Conservation (phyloP, 2,888 invertebrate species). For the Elysia crispata region DNA sequence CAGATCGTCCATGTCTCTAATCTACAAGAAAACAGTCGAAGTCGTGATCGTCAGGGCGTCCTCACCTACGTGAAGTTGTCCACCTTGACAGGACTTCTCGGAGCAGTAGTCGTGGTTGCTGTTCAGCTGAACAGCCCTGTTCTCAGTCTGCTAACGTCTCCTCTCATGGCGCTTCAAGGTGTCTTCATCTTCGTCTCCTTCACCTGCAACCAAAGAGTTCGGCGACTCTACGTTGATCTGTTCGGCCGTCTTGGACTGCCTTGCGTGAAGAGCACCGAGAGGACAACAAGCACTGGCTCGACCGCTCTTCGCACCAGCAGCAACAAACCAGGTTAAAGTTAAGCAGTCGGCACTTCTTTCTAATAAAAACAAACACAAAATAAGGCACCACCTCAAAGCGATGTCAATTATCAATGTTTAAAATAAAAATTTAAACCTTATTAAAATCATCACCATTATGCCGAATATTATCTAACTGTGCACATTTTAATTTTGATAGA, state of each 20-base stretch:
- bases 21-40: neutral
- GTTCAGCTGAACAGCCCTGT: constrained; percentile 10
- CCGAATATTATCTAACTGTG: no score
- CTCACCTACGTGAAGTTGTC: constrained; percentile 54
- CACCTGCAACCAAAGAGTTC: constrained; percentile 50
- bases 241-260: neutral
- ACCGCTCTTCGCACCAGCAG: no score
- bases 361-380: no score
- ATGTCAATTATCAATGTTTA: no score
- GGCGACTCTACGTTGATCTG: constrained; percentile 42
- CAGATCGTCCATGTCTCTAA: constrained; percentile 47
- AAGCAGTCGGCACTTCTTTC: no score
- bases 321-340: no score
- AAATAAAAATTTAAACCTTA: no score
- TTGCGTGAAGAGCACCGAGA: no score
- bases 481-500: no score
- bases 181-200: constrained; percentile 56
- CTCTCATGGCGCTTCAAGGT: constrained; percentile 53
- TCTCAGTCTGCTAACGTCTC: constrained; percentile 19
- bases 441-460: no score
- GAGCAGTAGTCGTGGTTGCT: constrained; percentile 50
- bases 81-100: constrained; percentile 54
- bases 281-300: no score
- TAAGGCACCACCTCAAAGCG: no score
- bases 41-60: constrained; percentile 16